Evolutionary conservation across 1,140 invertebrate genomes (phyloP).

Genomic region (Panagrolaimus sp.): DNA sequence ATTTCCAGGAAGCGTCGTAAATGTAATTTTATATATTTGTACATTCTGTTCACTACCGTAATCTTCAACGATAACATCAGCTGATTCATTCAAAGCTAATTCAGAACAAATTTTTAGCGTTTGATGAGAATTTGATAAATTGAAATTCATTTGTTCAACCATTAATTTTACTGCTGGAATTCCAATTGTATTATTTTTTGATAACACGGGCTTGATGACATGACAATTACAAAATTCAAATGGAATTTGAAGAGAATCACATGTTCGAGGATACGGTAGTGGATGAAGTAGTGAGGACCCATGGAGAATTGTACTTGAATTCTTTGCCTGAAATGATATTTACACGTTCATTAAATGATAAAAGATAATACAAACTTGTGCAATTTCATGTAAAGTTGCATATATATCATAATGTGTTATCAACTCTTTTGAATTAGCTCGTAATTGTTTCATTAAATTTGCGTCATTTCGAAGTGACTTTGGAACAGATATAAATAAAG

Average conservation of each 20-base stretch:
- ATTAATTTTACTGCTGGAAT: background rate
- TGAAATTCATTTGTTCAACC: background rate
- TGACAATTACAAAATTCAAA: background rate
- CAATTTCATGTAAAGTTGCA: constrained; percentile 10
- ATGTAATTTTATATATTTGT: no score
- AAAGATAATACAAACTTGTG: background rate
- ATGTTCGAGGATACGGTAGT: background rate
- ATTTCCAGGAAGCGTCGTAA: no score
- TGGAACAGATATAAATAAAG: constrained; percentile 1
- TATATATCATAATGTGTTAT: constrained; percentile 17
- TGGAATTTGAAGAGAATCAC: background rate
- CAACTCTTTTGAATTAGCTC: constrained; percentile 1
- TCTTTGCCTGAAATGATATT: no score
- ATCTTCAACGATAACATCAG: no score
- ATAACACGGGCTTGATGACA: background rate
- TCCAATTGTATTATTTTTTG: background rate
- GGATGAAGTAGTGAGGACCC: background rate
- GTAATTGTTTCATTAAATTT: background rate
- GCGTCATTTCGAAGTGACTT: constrained; percentile 9
- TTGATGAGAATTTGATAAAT: no score
- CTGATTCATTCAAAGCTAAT: no score
- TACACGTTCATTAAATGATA: no score
- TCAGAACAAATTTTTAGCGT: no score
- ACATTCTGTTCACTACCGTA: no score
- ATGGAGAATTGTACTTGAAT: no score